phyloP scores from a whole-genome alignment of 2,113 vertebrate species.

The Pristiophorus japonicus region DNA sequence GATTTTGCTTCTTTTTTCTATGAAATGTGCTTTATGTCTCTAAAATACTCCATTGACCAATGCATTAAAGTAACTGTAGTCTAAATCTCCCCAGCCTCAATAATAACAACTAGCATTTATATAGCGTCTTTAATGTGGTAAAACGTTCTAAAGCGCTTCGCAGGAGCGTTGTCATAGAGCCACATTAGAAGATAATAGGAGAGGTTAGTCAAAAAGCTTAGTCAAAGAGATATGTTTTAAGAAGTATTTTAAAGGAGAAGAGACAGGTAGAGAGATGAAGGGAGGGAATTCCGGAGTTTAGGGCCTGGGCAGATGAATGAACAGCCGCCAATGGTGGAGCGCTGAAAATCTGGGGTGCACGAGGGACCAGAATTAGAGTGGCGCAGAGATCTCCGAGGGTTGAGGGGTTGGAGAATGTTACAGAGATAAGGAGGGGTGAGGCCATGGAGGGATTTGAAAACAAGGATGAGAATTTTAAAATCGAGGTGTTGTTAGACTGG shows the following conservation, averaged over 20 bases:
- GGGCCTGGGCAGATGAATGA: not conserved
- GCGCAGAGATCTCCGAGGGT: not conserved
- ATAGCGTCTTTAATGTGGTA: too few relatives aligned
- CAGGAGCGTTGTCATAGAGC: too few relatives aligned
- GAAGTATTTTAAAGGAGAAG: too few relatives aligned
- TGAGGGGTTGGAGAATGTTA: not conserved
- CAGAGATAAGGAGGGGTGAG: not conserved
- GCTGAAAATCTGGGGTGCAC: not conserved
- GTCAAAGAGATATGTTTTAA: too few relatives aligned
- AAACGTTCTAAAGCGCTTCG: too few relatives aligned
- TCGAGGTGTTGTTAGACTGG: not conserved
- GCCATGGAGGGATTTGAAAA: not conserved
- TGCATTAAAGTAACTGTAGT: not conserved
- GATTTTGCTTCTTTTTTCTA: not conserved
- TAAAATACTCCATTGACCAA: not conserved
- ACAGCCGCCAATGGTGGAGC: not conserved
- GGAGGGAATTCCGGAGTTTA: too few relatives aligned
- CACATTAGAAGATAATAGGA: too few relatives aligned
- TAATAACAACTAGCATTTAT: not conserved
- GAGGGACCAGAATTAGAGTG: not conserved
- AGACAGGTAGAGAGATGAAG: too few relatives aligned
- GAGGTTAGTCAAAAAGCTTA: too few relatives aligned
- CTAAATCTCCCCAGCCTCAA: not conserved
- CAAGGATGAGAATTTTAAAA: not conserved
- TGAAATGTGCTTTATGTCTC: not conserved